Conservation (phyloP, 1,140 invertebrate species). For the Centruroides vittatus region DNA sequence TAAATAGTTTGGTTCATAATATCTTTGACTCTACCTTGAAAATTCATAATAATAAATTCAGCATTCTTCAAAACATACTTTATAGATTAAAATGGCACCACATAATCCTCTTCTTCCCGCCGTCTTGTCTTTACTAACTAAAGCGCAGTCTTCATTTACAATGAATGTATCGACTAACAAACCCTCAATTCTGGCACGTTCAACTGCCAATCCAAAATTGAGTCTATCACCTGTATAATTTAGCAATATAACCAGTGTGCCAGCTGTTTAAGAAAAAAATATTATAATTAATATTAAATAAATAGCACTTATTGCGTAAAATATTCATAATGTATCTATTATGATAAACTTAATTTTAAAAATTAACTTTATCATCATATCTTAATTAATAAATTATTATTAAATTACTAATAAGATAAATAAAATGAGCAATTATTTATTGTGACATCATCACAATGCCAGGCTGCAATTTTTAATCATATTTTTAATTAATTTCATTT, state of each 20-base stretch:
- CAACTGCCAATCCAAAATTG: constrained; percentile 69
- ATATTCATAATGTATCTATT: no score
- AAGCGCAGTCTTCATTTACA: constrained; percentile 56
- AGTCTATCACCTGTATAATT: constrained; percentile 80
- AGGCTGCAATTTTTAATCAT: no score
- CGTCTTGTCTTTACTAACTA: constrained; percentile 33
- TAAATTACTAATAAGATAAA: no score
- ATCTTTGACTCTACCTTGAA: neutral
- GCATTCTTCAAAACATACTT: constrained; percentile 33
- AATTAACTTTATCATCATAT: no score
- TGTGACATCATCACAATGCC: no score
- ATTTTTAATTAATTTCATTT: no score
- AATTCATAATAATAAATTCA: neutral
- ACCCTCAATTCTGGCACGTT: constrained; percentile 47
- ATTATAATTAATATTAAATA: neutral
- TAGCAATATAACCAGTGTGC: constrained; percentile 54
- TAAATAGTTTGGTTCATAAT: neutral
- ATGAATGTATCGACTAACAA: constrained; percentile 48
- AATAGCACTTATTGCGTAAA: neutral
- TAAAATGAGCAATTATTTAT: no score
- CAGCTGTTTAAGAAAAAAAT: constrained; percentile 35
- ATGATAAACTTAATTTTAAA: no score
- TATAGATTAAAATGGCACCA: constrained; percentile 54
- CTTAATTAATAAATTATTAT: no score
- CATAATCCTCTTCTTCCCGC: constrained; percentile 56